These are phyloP conservation scores for Eristalinus sepulchralis DNA, from an alignment of 2,888 invertebrate genomes.

Conservation along the genomic window DNA sequence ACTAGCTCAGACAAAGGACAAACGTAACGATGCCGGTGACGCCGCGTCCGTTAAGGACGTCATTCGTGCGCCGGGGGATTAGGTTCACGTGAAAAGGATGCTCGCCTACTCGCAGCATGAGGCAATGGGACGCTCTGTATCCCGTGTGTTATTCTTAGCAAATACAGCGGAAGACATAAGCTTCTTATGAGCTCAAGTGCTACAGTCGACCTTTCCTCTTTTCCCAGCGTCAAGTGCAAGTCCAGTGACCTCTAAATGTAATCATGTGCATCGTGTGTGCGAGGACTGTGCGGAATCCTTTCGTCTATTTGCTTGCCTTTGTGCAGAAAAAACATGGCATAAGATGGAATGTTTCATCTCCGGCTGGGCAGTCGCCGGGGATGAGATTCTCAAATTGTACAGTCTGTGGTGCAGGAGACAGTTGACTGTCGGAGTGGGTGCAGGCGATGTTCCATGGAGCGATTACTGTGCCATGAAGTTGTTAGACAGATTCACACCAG, in stretches of 20 bases:
- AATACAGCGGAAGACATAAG: constrained; percentile 64
- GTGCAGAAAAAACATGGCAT: background rate
- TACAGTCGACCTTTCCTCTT: constrained; percentile 22
- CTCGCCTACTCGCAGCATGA: background rate
- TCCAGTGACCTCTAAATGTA: constrained; percentile 61
- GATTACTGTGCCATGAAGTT: too few species aligned
- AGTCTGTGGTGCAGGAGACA: background rate
- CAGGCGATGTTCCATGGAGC: too few species aligned
- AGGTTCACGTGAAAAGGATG: constrained; percentile 60
- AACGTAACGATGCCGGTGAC: constrained; percentile 29
- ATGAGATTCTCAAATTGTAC: background rate
- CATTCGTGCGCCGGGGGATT: constrained; percentile 35
- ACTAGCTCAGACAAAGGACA: constrained; percentile 51
- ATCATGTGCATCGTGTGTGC: constrained; percentile 46
- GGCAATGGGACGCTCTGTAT: constrained; percentile 14
- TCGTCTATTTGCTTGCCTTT: constrained; percentile 40
- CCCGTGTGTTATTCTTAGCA: constrained; percentile 55
- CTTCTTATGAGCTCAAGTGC: constrained; percentile 62
- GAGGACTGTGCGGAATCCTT: background rate
- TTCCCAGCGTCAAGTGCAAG: constrained; percentile 54
- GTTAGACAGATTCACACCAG: too few species aligned
- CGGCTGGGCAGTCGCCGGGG: background rate
- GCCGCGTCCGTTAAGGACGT: background rate
- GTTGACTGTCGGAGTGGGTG: background rate
- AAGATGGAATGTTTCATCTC: background rate